Evolutionary conservation across 2,113 vertebrate genomes (phyloP).

Genomic region (Naja naja): DNA sequence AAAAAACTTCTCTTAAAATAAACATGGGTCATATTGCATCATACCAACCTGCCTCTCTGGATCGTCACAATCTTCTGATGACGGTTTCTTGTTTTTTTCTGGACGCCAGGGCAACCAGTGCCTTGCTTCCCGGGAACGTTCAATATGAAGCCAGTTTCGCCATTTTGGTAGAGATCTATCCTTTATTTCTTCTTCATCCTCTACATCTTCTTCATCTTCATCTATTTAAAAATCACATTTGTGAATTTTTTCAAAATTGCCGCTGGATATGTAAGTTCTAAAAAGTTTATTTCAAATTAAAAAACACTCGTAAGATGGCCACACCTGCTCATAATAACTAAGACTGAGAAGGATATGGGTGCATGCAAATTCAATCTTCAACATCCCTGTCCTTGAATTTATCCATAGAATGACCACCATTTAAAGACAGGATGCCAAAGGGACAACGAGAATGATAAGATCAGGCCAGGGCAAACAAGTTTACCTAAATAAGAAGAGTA

Average conservation of each 20-base stretch:
- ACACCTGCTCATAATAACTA: neutral
- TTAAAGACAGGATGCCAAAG: neutral
- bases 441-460: neutral
- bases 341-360: neutral
- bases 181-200: constrained; percentile 83
- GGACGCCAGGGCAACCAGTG: constrained; percentile 95
- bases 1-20: neutral
- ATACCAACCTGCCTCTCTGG: constrained; percentile 91
- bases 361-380: neutral
- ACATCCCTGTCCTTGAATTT: neutral
- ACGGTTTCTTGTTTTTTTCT: constrained; percentile 84
- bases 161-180: constrained; percentile 81
- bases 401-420: neutral
- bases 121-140: constrained; percentile 81
- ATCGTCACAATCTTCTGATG: constrained; percentile 93
- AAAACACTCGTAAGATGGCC: neutral
- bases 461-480: neutral
- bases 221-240: constrained; percentile 64
- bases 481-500: neutral
- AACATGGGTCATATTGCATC: neutral
- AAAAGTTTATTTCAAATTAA: neutral
- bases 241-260: neutral
- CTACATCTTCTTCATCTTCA: constrained; percentile 78
- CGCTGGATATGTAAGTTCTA: neutral
- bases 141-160: constrained; percentile 85